A percentile compares a stretch with the other conserved stretches of the same genome.
These are phyloP conservation scores for Drosophila melanica DNA, from an alignment of 1,140 invertebrate genomes.

Conservation along the genomic window DNA sequence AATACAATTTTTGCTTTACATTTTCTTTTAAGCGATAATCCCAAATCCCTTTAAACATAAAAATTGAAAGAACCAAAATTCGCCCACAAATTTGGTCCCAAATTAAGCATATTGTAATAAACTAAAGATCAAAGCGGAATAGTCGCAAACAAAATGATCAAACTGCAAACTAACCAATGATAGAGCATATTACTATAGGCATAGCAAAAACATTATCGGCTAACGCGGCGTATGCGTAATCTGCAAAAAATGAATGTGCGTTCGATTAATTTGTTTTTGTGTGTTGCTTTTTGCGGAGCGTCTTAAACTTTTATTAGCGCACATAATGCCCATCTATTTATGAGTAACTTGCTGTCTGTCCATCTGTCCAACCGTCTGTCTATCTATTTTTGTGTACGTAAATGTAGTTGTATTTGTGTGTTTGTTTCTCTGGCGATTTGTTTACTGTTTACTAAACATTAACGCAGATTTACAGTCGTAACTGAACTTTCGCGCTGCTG, in stretches of 20 bases:
- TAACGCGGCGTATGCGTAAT: constrained; percentile 69
- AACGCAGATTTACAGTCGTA: constrained; percentile 69
- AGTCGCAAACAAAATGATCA: constrained; percentile 6
- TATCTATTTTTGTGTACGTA: neutral
- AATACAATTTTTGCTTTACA: no score
- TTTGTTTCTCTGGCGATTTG: constrained; percentile 54
- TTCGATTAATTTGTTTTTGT: constrained; percentile 11
- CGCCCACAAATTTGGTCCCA: neutral
- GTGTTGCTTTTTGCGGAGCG: constrained; percentile 36
- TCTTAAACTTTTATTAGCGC: constrained; percentile 77
- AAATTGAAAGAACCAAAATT: neutral
- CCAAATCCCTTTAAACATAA: neutral
- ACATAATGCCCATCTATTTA: constrained; percentile 75
- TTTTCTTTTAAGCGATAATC: no score
- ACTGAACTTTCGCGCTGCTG: constrained; percentile 53
- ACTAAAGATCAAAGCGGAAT: constrained; percentile 8
- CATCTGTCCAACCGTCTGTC: constrained; percentile 22
- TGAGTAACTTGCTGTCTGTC: constrained; percentile 61
- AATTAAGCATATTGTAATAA: neutral
- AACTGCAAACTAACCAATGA: constrained; percentile 15
- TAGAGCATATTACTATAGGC: constrained; percentile 25
- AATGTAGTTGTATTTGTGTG: constrained; percentile 19
- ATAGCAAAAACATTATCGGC: constrained; percentile 19
- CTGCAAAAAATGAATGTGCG: constrained; percentile 40
- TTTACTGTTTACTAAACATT: constrained; percentile 71